These are phyloP conservation scores for Papilio polyxenes DNA, from an alignment of 1,140 invertebrate species.

Conservation along the genomic window DNA sequence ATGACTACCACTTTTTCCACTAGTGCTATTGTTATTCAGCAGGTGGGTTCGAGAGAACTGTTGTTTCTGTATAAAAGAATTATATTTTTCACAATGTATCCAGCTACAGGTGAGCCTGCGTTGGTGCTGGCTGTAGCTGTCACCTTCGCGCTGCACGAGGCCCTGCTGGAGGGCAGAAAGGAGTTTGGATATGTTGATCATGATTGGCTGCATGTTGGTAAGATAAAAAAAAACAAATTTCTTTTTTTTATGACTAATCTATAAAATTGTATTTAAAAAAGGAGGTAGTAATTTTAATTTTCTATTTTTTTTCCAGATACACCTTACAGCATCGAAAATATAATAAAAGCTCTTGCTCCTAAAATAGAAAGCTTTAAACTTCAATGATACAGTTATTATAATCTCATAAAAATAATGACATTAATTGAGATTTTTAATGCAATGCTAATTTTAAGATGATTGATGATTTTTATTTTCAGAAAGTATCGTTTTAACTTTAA, in stretches of 20 bases:
- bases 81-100: slow-evolving; percentile 23
- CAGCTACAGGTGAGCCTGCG: slow-evolving; percentile 90
- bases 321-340: slow-evolving; percentile 64
- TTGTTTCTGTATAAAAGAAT: background rate
- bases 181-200: slow-evolving; percentile 79
- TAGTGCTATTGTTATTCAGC: too few relatives aligned
- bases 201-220: slow-evolving; percentile 65
- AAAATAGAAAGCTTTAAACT: slow-evolving; percentile 57
- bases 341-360: slow-evolving; percentile 60
- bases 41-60: background rate
- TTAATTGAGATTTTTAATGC: too few relatives aligned
- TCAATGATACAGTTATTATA: slow-evolving; percentile 42
- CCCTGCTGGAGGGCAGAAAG: slow-evolving; percentile 83
- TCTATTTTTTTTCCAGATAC: slow-evolving; percentile 59
- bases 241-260: too few relatives aligned
- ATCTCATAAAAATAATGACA: too few relatives aligned
- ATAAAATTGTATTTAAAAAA: background rate
- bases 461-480: too few relatives aligned
- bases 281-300: background rate
- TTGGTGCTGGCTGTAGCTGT: slow-evolving; percentile 84
- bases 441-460: too few relatives aligned
- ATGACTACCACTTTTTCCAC: too few relatives aligned
- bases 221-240: too few relatives aligned
- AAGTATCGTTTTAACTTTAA: too few relatives aligned
- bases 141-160: slow-evolving; percentile 85